These are phyloP conservation scores for Drosophila baimaii DNA, from an alignment of 1,140 invertebrate genomes.

Conservation along the genomic window DNA sequence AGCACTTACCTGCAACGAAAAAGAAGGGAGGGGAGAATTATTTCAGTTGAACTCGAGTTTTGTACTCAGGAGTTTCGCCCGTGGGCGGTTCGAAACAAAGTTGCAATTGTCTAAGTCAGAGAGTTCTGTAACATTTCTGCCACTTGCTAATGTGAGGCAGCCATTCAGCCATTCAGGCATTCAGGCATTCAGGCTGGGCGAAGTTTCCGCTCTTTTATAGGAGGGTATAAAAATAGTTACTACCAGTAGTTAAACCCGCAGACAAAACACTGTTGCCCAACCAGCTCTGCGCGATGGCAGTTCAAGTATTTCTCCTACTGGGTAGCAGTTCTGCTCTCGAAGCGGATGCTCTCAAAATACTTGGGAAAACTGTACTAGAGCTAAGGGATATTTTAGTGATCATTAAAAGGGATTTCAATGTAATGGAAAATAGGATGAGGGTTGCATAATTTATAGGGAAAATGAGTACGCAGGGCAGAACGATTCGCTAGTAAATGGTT, in stretches of 20 bases:
- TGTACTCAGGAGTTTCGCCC: conserved; percentile 29
- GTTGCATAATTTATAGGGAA: background rate
- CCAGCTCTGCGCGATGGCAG: background rate
- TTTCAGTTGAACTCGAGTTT: conserved; percentile 40
- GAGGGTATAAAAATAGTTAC: conserved; percentile 52
- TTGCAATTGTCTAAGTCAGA: conserved; percentile 58
- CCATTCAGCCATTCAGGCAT: conserved; percentile 37
- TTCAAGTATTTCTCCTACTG: conserved; percentile 7
- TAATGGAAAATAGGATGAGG: background rate
- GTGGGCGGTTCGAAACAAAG: conserved; percentile 58
- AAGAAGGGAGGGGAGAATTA: conserved; percentile 33
- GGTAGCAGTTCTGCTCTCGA: background rate
- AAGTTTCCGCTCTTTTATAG: conserved; percentile 46
- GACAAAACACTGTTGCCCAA: conserved; percentile 27
- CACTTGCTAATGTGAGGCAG: conserved; percentile 55
- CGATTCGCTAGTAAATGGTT: background rate
- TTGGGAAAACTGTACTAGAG: background rate
- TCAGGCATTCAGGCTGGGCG: conserved; percentile 17
- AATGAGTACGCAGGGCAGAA: too few relatives aligned
- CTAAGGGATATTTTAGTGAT: conserved; percentile 8
- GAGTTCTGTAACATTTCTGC: conserved; percentile 51
- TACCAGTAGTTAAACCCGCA: conserved; percentile 29
- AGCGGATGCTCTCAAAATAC: conserved; percentile 1
- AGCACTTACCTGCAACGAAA: conserved; percentile 69
- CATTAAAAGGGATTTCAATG: conserved; percentile 11